Evolutionary conservation across 2,113 vertebrate genomes (phyloP).

Genomic region (Odontesthes bonariensis): DNA sequence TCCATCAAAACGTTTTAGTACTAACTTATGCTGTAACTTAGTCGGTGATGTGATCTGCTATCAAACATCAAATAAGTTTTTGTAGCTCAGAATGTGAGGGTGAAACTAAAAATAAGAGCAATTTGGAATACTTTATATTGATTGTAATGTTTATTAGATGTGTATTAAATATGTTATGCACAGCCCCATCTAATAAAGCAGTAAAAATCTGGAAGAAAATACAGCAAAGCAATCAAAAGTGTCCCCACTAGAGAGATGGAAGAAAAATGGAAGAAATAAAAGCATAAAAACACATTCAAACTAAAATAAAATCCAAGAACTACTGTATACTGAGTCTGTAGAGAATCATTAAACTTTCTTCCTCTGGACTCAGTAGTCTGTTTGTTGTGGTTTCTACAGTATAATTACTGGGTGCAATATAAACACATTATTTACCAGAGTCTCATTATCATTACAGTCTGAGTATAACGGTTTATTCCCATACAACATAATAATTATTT

Average conservation of each 20-base stretch:
- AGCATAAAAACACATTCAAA: not conserved
- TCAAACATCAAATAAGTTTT: too few species aligned
- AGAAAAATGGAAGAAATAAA: not conserved
- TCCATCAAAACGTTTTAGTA: too few species aligned
- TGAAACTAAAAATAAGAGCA: too few species aligned
- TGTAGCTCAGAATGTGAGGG: too few species aligned
- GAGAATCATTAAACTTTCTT: constrained; percentile 16
- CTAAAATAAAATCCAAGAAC: not conserved
- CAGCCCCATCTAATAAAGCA: not conserved
- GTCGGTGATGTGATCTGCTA: too few species aligned
- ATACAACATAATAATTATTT: constrained; percentile 18
- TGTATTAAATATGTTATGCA: not conserved
- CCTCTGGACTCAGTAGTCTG: constrained; percentile 9
- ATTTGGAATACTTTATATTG: too few species aligned
- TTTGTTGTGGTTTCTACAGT: constrained; percentile 24
- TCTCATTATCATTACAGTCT: constrained; percentile 41
- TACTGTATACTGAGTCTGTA: not conserved
- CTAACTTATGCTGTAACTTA: too few species aligned
- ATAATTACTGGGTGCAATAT: constrained; percentile 26
- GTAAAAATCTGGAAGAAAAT: not conserved
- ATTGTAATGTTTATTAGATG: not conserved
- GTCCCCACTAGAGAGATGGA: not conserved
- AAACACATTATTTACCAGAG: constrained; percentile 43
- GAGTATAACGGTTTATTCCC: constrained; percentile 22
- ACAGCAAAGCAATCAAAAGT: not conserved